phyloP scores from a whole-genome alignment of 2,888 invertebrate genomes.

The Torymus texanus region DNA sequence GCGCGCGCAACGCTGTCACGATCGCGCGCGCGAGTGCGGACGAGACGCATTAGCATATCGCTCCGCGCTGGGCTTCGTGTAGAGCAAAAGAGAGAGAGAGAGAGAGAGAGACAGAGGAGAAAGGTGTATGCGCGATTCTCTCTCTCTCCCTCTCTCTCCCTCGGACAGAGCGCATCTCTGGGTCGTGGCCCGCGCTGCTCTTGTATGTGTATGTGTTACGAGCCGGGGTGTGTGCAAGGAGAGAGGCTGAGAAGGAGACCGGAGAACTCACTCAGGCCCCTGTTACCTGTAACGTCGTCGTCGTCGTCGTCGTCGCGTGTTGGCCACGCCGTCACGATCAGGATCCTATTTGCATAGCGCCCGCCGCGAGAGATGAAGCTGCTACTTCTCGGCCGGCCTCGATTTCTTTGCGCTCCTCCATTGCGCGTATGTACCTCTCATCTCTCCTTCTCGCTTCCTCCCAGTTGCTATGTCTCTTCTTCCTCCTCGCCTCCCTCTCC shows the following conservation, averaged over 20 bases:
- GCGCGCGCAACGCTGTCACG: slow-evolving; percentile 71
- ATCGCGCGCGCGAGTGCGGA: slow-evolving; percentile 63
- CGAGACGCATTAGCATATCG: slow-evolving; percentile 73
- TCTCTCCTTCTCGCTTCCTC: slow-evolving; percentile 4
- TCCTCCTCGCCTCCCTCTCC: not conserved
- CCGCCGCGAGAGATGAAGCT: slow-evolving; percentile 67
- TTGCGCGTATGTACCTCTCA: slow-evolving; percentile 19
- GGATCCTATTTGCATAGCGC: slow-evolving; percentile 74
- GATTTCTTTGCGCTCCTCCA: not conserved
- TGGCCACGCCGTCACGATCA: slow-evolving; percentile 73
- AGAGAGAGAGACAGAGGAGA: slow-evolving; percentile 36
- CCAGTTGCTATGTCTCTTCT: not conserved
- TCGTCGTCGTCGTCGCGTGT: slow-evolving; percentile 66
- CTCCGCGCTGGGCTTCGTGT: not conserved
- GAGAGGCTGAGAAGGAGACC: slow-evolving; percentile 17
- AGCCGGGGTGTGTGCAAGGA: not conserved
- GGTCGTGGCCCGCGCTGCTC: slow-evolving; percentile 62
- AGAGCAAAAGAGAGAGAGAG: slow-evolving; percentile 38
- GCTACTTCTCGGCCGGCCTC: slow-evolving; percentile 50
- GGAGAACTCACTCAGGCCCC: slow-evolving; percentile 65
- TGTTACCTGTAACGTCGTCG: slow-evolving; percentile 62
- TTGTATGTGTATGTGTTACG: too few species aligned
- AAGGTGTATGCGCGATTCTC: slow-evolving; percentile 40
- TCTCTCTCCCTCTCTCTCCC: too few species aligned
- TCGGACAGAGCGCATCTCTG: slow-evolving; percentile 56